Percentiles rank a stretch among this genome's conserved stretches.
Conservation (phyloP, 2,888 invertebrate species). For the Drosophila borborema region DNA sequence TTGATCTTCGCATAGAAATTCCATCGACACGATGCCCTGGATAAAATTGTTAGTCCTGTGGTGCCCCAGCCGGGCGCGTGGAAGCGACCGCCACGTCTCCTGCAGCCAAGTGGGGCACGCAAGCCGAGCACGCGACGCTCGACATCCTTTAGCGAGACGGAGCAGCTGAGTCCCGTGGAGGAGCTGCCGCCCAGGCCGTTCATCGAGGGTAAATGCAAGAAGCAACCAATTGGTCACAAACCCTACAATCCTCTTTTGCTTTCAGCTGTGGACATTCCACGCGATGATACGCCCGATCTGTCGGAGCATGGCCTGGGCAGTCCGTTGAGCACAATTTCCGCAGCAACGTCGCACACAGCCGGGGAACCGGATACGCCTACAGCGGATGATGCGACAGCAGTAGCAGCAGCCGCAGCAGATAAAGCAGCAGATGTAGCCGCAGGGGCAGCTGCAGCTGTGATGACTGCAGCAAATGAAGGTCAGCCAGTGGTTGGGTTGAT, state of each 20-base stretch:
- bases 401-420: background rate
- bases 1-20: slow-evolving; percentile 78
- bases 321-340: slow-evolving; percentile 78
- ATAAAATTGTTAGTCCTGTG: slow-evolving; percentile 96
- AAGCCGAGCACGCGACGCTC: slow-evolving; percentile 83
- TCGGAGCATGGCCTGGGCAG: slow-evolving; percentile 71
- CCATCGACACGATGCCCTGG: slow-evolving; percentile 90
- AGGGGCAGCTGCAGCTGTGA: slow-evolving; percentile 11
- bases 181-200: slow-evolving; percentile 70
- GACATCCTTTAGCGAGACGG: slow-evolving; percentile 86
- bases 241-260: background rate
- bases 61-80: slow-evolving; percentile 95
- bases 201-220: slow-evolving; percentile 69
- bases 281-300: slow-evolving; percentile 81
- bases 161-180: slow-evolving; percentile 85
- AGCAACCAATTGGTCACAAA: background rate
- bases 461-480: background rate
- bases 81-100: slow-evolving; percentile 87
- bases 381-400: slow-evolving; percentile 31
- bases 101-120: slow-evolving; percentile 83
- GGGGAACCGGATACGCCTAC: slow-evolving; percentile 73
- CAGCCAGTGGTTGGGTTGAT: slow-evolving; percentile 22
- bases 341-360: slow-evolving; percentile 65
- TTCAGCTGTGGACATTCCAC: slow-evolving; percentile 73
- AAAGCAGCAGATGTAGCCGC: background rate